Evolutionary conservation across 2,113 vertebrate species (phyloP).

Genomic region (Phalacrocorax brasilianus): DNA sequence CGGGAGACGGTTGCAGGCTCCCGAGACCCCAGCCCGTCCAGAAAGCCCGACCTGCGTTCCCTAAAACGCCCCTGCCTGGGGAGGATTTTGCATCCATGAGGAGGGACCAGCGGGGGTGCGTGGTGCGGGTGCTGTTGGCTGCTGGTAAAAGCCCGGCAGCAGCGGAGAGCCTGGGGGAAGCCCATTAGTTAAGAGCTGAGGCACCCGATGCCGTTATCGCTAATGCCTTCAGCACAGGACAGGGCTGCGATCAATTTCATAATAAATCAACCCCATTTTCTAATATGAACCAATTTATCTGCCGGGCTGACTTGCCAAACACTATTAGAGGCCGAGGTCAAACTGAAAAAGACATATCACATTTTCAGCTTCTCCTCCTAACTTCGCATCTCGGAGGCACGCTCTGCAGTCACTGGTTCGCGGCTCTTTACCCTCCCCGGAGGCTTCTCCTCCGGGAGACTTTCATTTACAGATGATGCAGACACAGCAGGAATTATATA

Average conservation of each 20-base stretch:
- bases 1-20: neutral
- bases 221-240: constrained; percentile 28
- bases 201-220: constrained; percentile 1
- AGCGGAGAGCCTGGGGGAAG: constrained; percentile 7
- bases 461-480: constrained; percentile 37
- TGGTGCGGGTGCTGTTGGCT: neutral
- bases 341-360: constrained; percentile 46
- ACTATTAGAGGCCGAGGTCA: constrained; percentile 57
- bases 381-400: neutral
- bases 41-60: neutral
- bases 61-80: neutral
- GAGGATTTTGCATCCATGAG: neutral
- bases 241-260: constrained; percentile 54
- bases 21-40: neutral
- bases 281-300: constrained; percentile 53
- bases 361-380: constrained; percentile 46
- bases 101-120: neutral
- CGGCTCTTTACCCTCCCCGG: constrained; percentile 15
- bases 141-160: neutral
- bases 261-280: constrained; percentile 59
- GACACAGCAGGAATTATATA: constrained; percentile 6
- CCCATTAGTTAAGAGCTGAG: constrained; percentile 47
- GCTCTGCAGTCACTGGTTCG: neutral
- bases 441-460: neutral
- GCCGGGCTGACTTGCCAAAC: constrained; percentile 56